Conservation (phyloP, 2,888 invertebrate species). For the Drosophila cognata region DNA sequence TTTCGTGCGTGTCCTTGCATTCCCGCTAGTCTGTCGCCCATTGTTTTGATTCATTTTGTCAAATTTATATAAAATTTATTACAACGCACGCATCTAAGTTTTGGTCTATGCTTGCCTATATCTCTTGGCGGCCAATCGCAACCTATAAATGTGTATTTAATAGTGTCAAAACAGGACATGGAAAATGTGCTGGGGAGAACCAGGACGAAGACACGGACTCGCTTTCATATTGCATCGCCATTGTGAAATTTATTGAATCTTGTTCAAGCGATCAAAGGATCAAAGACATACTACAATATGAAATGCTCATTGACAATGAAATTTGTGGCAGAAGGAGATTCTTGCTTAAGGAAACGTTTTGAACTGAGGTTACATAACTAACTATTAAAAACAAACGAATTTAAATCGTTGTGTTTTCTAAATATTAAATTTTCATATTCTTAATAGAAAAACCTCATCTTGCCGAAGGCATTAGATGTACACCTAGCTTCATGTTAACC, state of each 20-base stretch:
- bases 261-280: conserved; percentile 9
- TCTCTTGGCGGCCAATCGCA: conserved; percentile 24
- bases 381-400: neutral
- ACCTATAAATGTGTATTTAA: conserved; percentile 67
- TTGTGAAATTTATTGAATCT: conserved; percentile 27
- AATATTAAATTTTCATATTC: neutral
- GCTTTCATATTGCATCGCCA: conserved; percentile 9
- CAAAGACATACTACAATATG: neutral
- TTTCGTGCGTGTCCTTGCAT: conserved; percentile 75
- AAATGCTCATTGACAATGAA: conserved; percentile 32
- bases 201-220: conserved; percentile 2
- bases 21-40: conserved; percentile 35
- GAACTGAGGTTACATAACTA: neutral
- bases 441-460: neutral
- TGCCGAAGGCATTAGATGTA: neutral
- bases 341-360: neutral
- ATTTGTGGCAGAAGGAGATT: neutral
- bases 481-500: neutral
- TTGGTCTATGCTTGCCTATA: conserved; percentile 11
- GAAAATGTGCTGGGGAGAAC: neutral
- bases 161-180: conserved; percentile 69
- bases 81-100: conserved; percentile 55
- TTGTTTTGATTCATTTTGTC: conserved; percentile 81
- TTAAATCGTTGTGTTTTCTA: neutral
- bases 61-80: conserved; percentile 83